These are phyloP conservation scores for Tachuris rubrigastra DNA, from an alignment of 2,113 vertebrate species.

Conservation along the genomic window DNA sequence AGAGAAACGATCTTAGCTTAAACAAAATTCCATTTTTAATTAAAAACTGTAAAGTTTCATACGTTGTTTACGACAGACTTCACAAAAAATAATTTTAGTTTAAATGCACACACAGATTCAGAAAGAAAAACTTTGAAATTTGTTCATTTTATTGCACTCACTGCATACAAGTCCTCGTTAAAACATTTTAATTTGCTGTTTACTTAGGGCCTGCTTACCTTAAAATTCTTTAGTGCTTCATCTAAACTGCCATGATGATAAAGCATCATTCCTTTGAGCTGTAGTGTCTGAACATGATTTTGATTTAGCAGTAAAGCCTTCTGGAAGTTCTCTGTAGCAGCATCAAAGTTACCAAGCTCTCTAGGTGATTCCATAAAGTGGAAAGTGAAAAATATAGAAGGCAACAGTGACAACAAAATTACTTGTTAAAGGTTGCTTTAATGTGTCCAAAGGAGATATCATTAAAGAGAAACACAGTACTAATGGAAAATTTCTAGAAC, in stretches of 20 bases:
- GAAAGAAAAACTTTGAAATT: not conserved
- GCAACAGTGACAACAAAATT: not conserved
- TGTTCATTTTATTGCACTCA: not conserved
- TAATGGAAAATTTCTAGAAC: not conserved
- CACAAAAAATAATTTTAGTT: not conserved
- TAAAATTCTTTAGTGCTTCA: slow-evolving; percentile 94
- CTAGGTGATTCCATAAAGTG: slow-evolving; percentile 51
- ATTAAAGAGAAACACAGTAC: not conserved
- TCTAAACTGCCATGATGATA: slow-evolving; percentile 95
- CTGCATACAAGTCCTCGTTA: not conserved
- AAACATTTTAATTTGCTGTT: not conserved
- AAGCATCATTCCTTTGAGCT: slow-evolving; percentile 95
- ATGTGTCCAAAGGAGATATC: not conserved
- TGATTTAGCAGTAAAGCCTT: slow-evolving; percentile 95
- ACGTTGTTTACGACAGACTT: not conserved
- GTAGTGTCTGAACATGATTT: slow-evolving; percentile 95
- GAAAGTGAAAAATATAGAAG: not conserved
- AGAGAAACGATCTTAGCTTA: not conserved
- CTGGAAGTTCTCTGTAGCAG: slow-evolving; percentile 95
- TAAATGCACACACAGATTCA: not conserved
- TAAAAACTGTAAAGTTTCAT: not conserved
- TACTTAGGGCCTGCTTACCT: slow-evolving; percentile 73
- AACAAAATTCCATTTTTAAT: not conserved
- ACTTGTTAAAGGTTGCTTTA: not conserved
- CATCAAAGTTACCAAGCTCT: slow-evolving; percentile 95